Percentiles rank a stretch among this genome's conserved stretches.
phyloP scores from a whole-genome alignment of 2,113 vertebrate genomes.

The Dipodomys ordii region DNA sequence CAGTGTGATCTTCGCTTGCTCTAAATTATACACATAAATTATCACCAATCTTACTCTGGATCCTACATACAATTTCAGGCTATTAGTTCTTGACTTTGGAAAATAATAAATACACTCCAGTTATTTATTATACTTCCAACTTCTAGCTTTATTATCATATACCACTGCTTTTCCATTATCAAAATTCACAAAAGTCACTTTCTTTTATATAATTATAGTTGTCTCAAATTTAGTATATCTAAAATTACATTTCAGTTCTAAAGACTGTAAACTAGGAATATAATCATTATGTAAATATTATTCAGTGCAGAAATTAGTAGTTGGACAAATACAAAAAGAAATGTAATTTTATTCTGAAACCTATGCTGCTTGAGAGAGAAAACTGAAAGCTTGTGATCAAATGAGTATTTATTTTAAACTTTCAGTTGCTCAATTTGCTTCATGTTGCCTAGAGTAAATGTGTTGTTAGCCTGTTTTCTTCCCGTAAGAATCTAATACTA shows the following conservation, averaged over 20 bases:
- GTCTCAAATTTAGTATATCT: neutral
- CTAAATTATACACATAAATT: neutral
- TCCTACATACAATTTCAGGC: neutral
- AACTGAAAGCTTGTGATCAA: neutral
- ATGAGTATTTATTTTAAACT: slow-evolving; percentile 45
- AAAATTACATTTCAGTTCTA: slow-evolving; percentile 32
- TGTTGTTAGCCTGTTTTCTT: slow-evolving; percentile 1
- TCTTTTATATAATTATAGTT: slow-evolving; percentile 1
- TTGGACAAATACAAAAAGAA: neutral
- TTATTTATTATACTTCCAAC: neutral
- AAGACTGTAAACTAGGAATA: slow-evolving; percentile 28
- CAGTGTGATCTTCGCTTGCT: neutral
- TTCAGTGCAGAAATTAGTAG: neutral
- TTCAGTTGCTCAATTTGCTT: slow-evolving; percentile 5
- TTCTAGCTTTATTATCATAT: neutral
- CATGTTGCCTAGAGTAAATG: neutral
- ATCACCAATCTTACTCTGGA: too few relatives aligned
- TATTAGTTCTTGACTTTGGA: neutral
- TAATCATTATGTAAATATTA: slow-evolving; percentile 25
- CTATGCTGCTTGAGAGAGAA: neutral
- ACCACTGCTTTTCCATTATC: neutral
- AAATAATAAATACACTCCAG: neutral
- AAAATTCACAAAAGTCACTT: neutral
- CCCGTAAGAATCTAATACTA: neutral
- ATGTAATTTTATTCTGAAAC: slow-evolving; percentile 5